Evolutionary conservation across 2,888 invertebrate genomes (phyloP).

Genomic region (Latheticus oryzae): DNA sequence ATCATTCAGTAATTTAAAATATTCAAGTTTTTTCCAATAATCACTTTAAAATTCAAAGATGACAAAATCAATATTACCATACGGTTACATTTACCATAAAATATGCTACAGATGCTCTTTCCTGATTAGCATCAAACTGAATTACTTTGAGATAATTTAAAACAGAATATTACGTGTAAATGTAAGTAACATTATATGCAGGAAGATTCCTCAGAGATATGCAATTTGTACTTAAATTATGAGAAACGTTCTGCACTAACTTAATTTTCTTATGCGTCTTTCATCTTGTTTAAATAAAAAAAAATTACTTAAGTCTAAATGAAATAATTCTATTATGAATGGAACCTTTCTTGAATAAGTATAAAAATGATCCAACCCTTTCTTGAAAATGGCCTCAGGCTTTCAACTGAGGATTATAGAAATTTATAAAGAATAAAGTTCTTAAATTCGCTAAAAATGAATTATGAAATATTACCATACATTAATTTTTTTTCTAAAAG

Average conservation of each 20-base stretch:
- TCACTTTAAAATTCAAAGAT: slow-evolving; percentile 20
- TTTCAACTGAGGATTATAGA: slow-evolving; percentile 12
- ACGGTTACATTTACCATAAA: too few species aligned
- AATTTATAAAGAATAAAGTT: slow-evolving; percentile 14
- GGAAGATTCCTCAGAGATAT: not conserved
- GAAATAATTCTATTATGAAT: slow-evolving; percentile 27
- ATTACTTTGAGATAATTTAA: slow-evolving; percentile 19
- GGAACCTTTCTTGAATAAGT: slow-evolving; percentile 9
- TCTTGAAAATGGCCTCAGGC: slow-evolving; percentile 17
- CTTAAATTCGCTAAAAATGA: too few species aligned
- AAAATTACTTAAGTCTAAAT: slow-evolving; percentile 20
- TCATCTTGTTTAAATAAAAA: slow-evolving; percentile 21
- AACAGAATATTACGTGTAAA: slow-evolving; percentile 15
- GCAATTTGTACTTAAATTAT: slow-evolving; percentile 3
- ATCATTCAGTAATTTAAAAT: slow-evolving; percentile 13
- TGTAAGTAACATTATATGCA: slow-evolving; percentile 12
- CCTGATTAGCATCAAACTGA: slow-evolving; percentile 21
- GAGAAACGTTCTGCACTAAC: slow-evolving; percentile 16
- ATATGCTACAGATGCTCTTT: too few species aligned
- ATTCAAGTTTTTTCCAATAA: slow-evolving; percentile 10
- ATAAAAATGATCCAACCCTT: slow-evolving; percentile 26
- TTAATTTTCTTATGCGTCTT: slow-evolving; percentile 15
- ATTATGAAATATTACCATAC: too few species aligned
- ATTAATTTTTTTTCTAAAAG: too few species aligned
- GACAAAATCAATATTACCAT: slow-evolving; percentile 13